Base-by-base conservation (phyloP, 2,888 invertebrate genomes). In the Oxyscelio sp. region DNA sequence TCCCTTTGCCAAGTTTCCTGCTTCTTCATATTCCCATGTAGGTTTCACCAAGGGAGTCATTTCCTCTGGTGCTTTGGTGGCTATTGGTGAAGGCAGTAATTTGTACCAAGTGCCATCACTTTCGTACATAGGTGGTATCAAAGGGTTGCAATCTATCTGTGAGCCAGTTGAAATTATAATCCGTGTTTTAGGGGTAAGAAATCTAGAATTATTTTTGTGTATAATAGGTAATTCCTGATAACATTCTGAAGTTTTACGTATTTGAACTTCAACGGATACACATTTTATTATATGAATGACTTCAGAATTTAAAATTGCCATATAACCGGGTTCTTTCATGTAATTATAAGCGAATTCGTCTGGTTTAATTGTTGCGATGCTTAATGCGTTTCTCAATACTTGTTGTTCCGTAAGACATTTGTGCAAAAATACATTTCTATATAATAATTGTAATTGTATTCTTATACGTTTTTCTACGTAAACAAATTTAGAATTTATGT, bases 261-360 rank as follows among this genome's bases (percentile, higher is more conserved):
- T 15, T 0, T 50, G 70, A 2, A 85, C 88, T 11, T 81, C 63
- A 4, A 86, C 79, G 0, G 89, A 88, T 0, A 87, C 75, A 38
- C 91, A 91, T 54, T 88, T 80, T 8, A 91, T 54, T 0, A 91
- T 82, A 48, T 90, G 89, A 0, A 90, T 54, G 0, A 87, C 89
- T 71, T 90, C 90, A 17, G 89, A 91, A 21, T 83, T 79, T 0
- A 88, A 74, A 9, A 86, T n/a, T 0, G 89, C 89, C 58, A 90
- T 88, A 40, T 87, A 86, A 0, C 90, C 91, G 0, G 87, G 83
- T 61, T 82, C 56, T 9, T 89, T 80, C 74, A 89, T 89, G 0
- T 90, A 11, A 8, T 71, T 27, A 21, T 40, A 83, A 0, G 89
- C 89, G 8, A 91, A 83, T 27, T 27, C 27, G 6, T 27, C 27